Evolutionary conservation across 2,113 vertebrate species (phyloP).

Genomic region (Zingel zingel): DNA sequence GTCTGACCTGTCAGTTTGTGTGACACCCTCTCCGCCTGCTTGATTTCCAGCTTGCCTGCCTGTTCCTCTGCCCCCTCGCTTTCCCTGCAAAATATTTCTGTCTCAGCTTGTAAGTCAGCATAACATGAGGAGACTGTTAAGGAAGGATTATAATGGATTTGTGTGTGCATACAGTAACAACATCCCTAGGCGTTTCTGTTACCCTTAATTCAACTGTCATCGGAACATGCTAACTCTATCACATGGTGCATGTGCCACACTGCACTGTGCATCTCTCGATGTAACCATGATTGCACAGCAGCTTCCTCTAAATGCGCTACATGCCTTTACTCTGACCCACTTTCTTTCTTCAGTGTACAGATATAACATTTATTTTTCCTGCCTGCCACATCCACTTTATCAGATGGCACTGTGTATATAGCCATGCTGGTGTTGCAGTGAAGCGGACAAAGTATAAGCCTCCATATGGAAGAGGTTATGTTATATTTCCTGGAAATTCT

Average conservation of each 20-base stretch:
- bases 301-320: slow-evolving; percentile 3
- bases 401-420: neutral
- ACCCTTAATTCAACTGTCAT: neutral
- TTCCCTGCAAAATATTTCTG: neutral
- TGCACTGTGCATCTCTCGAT: neutral
- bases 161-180: neutral
- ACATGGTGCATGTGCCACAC: neutral
- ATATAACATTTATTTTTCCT: slow-evolving; percentile 1
- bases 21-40: slow-evolving; percentile 7
- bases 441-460: neutral
- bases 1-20: slow-evolving; percentile 28
- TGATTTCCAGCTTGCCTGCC: neutral
- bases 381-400: slow-evolving; percentile 28
- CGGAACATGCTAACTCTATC: neutral
- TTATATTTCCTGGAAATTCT: neutral
- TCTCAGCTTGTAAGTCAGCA: neutral
- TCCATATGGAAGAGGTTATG: neutral
- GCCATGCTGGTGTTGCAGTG: neutral
- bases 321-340: slow-evolving; percentile 12
- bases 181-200: neutral
- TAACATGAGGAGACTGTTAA: neutral
- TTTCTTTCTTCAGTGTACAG: slow-evolving; percentile 21
- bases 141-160: neutral
- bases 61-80: neutral
- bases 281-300: neutral